phyloP scores from a whole-genome alignment of 2,113 vertebrate genomes.

The Cyanoramphus novaezelandiae region DNA sequence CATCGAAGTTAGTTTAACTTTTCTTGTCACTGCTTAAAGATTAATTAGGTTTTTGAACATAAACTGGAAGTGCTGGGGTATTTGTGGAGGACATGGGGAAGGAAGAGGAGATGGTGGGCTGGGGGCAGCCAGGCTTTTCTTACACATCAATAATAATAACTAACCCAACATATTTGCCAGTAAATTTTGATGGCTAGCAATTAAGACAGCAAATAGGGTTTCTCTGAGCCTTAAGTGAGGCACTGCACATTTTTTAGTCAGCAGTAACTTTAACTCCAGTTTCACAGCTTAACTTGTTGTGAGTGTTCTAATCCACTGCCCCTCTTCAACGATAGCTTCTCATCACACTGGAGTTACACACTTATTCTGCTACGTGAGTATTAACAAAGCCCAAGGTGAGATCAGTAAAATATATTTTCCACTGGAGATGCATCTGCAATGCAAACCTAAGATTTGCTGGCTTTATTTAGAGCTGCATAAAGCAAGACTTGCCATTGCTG shows the following conservation, averaged over 20 bases:
- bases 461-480: conserved; percentile 7
- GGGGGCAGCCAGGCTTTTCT: background rate
- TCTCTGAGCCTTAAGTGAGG: background rate
- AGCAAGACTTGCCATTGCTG: background rate
- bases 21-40: background rate
- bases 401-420: background rate
- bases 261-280: background rate
- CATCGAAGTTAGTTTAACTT: background rate
- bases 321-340: background rate
- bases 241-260: background rate
- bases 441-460: background rate
- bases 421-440: background rate
- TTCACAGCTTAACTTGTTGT: background rate
- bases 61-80: background rate
- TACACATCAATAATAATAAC: background rate
- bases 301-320: background rate
- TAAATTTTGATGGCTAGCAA: background rate
- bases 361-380: background rate
- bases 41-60: background rate
- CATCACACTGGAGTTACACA: background rate
- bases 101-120: background rate
- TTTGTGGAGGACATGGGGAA: background rate
- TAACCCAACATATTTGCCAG: background rate
- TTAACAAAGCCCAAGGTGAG: background rate
- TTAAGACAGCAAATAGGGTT: background rate